A percentile compares a stretch with the other conserved stretches of the same genome.
Conservation (phyloP, 2,113 vertebrate species). For the Catagonus wagneri region DNA sequence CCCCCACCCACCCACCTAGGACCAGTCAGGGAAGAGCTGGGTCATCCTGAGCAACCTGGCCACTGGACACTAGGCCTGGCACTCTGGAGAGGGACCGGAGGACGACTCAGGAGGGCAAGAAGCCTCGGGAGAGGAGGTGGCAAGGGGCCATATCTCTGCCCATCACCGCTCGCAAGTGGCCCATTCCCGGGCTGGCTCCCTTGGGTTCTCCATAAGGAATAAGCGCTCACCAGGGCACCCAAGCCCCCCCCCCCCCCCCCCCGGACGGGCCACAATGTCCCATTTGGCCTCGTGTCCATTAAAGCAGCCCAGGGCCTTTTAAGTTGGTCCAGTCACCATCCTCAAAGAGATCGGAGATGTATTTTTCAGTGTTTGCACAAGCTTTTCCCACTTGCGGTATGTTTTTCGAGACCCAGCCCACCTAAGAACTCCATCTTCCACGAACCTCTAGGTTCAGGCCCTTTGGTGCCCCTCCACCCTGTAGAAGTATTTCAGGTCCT, state of each 20-base stretch:
- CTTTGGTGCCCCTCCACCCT: too few species aligned
- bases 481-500: neutral
- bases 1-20: neutral
- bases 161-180: accelerated
- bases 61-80: neutral
- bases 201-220: neutral
- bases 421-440: neutral
- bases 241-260: neutral
- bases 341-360: neutral
- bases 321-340: too few species aligned
- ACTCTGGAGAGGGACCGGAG: neutral
- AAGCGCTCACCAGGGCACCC: neutral
- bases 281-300: neutral
- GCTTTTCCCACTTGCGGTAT: neutral
- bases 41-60: neutral
- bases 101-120: neutral
- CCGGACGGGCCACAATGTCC: neutral
- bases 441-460: neutral
- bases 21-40: neutral
- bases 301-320: neutral
- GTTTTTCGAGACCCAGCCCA: too few species aligned
- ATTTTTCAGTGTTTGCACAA: neutral
- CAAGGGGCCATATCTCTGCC: neutral
- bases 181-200: neutral
- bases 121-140: neutral